These are phyloP conservation scores for Periparus ater DNA, from an alignment of 2,797 vertebrate genomes.

Conservation along the genomic window DNA sequence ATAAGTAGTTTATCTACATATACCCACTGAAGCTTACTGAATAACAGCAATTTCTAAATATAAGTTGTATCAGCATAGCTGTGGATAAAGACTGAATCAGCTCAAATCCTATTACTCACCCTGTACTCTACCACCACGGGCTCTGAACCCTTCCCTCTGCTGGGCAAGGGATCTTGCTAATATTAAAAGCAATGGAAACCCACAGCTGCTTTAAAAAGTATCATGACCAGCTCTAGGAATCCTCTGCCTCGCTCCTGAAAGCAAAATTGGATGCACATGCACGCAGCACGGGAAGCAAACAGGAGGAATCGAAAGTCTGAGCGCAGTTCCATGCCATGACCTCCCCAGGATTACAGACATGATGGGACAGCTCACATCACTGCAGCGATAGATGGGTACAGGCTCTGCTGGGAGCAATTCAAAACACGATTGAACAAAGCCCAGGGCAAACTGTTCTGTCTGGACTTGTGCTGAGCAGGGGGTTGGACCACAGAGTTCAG, in stretches of 20 bases:
- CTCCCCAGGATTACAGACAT: not conserved
- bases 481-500: not conserved
- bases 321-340: not conserved
- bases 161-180: not conserved
- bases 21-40: not conserved
- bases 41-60: not conserved
- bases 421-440: not conserved
- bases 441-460: not conserved
- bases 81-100: not conserved
- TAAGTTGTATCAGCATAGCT: not conserved
- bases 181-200: not conserved
- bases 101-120: not conserved
- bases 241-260: not conserved
- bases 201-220: not conserved
- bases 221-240: not conserved
- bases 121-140: not conserved
- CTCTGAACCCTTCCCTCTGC: not conserved
- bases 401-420: not conserved
- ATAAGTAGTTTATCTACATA: not conserved
- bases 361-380: not conserved
- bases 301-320: not conserved
- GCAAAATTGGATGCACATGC: not conserved
- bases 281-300: accelerated
- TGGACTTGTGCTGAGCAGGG: not conserved
- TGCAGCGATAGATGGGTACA: not conserved